Percentiles rank a stretch among this genome's conserved stretches.
These are phyloP conservation scores for Vanessa atalanta DNA, from an alignment of 1,140 invertebrate genomes.

Conservation along the genomic window DNA sequence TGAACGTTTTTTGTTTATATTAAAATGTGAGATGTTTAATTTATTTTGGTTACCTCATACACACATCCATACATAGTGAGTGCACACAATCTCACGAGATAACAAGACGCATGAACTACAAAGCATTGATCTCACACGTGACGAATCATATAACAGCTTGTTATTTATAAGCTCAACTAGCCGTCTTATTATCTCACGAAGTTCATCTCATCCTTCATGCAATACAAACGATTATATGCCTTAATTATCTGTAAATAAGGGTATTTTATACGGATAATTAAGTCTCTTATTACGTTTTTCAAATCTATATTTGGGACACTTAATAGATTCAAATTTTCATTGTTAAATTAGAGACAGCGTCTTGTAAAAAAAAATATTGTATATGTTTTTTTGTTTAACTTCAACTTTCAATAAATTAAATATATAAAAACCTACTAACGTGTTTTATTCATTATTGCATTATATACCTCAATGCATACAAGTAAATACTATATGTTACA, in stretches of 20 bases:
- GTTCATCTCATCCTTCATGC: slow-evolving; percentile 20
- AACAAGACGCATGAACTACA: slow-evolving; percentile 29
- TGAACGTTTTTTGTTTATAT: no score
- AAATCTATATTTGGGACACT: neutral
- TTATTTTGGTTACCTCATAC: neutral
- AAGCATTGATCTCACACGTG: slow-evolving; percentile 36
- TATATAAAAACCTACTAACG: no score
- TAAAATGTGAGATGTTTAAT: no score
- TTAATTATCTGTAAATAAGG: neutral
- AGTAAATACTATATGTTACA: no score
- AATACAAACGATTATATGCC: slow-evolving; percentile 11
- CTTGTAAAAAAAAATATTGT: neutral
- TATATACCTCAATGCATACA: no score
- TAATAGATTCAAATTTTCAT: slow-evolving; percentile 31
- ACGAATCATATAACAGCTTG: slow-evolving; percentile 44
- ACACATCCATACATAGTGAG: neutral
- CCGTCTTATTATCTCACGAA: slow-evolving; percentile 48
- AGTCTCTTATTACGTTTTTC: neutral
- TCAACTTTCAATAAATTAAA: no score
- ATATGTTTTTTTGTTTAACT: no score
- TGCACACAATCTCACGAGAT: slow-evolving; percentile 15
- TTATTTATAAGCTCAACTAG: slow-evolving; percentile 54
- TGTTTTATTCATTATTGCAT: no score
- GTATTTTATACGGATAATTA: neutral
- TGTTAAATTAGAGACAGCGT: slow-evolving; percentile 20